These are phyloP conservation scores for Halictus quadricinctus DNA, from an alignment of 2,888 invertebrate genomes.

Conservation along the genomic window DNA sequence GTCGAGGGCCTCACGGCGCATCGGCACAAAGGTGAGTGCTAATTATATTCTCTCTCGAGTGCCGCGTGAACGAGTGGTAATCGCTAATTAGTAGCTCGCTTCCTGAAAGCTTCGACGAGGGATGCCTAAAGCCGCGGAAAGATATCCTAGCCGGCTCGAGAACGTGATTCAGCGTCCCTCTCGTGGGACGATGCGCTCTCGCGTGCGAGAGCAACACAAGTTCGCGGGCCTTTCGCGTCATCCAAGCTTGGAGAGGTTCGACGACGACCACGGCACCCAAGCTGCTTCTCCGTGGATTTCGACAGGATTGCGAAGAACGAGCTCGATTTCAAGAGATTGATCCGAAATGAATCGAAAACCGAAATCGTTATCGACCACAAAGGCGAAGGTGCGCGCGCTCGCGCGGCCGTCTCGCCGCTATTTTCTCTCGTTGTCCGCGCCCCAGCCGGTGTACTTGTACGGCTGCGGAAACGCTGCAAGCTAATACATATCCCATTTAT, in stretches of 20 bases:
- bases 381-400: background rate
- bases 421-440: background rate
- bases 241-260: background rate
- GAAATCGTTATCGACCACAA: background rate
- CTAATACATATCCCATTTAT: slow-evolving; percentile 68
- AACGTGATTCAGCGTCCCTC: slow-evolving; percentile 25
- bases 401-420: background rate
- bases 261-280: background rate
- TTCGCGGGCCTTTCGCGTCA: background rate
- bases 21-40: slow-evolving; percentile 72
- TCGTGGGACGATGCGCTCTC: background rate
- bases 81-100: slow-evolving; percentile 76
- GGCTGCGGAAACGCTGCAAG: slow-evolving; percentile 60
- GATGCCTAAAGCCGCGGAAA: slow-evolving; percentile 34
- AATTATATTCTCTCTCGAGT: slow-evolving; percentile 76
- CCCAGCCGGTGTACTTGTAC: slow-evolving; percentile 61
- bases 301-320: background rate
- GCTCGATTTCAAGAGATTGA: background rate
- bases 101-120: slow-evolving; percentile 64
- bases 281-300: background rate
- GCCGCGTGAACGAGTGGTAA: slow-evolving; percentile 72
- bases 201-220: background rate
- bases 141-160: slow-evolving; percentile 30
- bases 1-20: slow-evolving; percentile 60
- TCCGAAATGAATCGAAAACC: too few relatives aligned